phyloP scores from a whole-genome alignment of 2,113 vertebrate species.

The Sminthopsis crassicaudata region DNA sequence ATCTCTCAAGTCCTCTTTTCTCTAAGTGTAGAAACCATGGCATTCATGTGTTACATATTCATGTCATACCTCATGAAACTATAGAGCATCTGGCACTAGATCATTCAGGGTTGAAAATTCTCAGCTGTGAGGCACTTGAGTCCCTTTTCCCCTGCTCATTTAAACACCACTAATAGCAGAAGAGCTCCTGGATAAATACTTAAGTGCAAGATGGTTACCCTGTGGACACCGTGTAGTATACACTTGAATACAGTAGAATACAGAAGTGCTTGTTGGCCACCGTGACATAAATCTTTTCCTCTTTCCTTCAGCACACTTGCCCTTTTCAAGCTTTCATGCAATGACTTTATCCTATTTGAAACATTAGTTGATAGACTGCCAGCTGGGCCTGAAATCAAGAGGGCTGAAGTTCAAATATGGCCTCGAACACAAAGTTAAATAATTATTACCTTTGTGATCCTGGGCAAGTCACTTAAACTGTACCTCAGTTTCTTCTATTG shows the following conservation, averaged over 20 bases:
- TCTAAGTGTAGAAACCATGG: constrained; percentile 3
- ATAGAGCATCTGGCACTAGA: not conserved
- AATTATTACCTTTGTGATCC: not conserved
- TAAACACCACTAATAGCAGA: constrained; percentile 16
- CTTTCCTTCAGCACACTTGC: constrained; percentile 2
- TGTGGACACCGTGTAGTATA: not conserved
- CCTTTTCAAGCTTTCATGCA: not conserved
- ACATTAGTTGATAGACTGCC: not conserved
- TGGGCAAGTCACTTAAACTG: not conserved
- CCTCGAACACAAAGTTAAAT: not conserved
- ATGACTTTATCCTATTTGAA: not conserved
- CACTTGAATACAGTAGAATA: not conserved
- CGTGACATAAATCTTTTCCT: not conserved
- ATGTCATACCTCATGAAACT: constrained; percentile 8
- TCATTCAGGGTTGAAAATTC: not conserved
- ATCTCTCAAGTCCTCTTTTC: constrained; percentile 28
- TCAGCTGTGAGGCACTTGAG: not conserved
- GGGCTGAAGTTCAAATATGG: not conserved
- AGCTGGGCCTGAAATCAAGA: not conserved
- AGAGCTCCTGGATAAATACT: not conserved
- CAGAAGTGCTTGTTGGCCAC: not conserved
- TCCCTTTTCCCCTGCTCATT: not conserved
- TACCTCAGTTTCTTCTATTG: not conserved
- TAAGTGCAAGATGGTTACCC: not conserved
- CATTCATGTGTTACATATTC: constrained; percentile 8